Percentiles rank a stretch among this genome's conserved stretches.
Evolutionary conservation across 2,888 invertebrate species (phyloP).

Genomic region (Drosophila anomalata): DNA sequence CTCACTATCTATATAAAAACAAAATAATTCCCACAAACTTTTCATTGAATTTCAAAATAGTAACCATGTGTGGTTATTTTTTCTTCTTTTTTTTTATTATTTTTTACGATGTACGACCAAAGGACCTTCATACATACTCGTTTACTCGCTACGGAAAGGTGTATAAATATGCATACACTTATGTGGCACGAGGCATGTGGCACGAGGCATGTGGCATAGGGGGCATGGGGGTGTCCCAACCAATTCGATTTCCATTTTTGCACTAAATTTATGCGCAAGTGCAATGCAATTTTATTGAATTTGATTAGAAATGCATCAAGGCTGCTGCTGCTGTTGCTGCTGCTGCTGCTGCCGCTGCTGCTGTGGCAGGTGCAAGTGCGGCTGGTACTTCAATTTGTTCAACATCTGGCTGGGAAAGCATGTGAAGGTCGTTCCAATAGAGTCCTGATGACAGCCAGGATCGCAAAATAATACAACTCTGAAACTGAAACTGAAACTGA

Average conservation of each 20-base stretch:
- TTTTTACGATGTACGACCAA: background rate
- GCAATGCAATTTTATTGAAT: conserved; percentile 66
- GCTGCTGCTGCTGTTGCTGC: conserved; percentile 26
- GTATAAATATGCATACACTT: conserved; percentile 34
- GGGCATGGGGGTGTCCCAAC: conserved; percentile 7
- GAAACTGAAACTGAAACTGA: background rate
- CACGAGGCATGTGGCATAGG: background rate
- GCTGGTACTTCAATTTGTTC: conserved; percentile 23
- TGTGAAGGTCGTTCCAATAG: conserved; percentile 22
- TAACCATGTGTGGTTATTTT: background rate
- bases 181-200: background rate
- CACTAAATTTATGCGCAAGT: conserved; percentile 64
- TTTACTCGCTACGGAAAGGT: background rate
- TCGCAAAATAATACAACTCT: background rate
- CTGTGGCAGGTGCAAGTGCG: background rate
- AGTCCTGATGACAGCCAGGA: conserved; percentile 6
- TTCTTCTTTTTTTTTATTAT: background rate
- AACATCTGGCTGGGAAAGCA: conserved; percentile 13
- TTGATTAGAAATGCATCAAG: conserved; percentile 60
- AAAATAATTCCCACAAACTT: too few species aligned
- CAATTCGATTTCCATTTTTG: conserved; percentile 41
- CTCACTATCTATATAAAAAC: background rate
- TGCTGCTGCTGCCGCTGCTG: conserved; percentile 19
- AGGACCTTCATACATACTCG: conserved; percentile 21
- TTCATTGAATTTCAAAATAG: too few species aligned